Base-by-base conservation (phyloP, 1,140 invertebrate species). In the Neoseiulus cucumeris region DNA sequence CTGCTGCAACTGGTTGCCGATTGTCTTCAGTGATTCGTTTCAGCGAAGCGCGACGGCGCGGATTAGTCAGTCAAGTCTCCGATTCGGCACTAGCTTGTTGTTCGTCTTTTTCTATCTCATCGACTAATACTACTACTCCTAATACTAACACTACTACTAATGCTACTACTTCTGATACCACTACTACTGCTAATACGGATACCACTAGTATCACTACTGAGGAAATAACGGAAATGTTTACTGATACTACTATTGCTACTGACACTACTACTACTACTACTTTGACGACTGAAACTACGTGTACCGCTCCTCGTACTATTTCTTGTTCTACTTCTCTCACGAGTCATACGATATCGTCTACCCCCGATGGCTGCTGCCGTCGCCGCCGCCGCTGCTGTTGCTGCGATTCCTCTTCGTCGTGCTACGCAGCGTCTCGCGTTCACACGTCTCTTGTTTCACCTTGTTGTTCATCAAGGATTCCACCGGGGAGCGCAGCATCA, bases 111-210 rank as follows among this genome's bases (percentile, higher is more conserved):
- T 47, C 45, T 20, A 47, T 28, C 28, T 47, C 45, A 29, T 14
- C 33, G 51, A 59, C 12, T 0, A 25, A 14, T 59, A 59, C 22
- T 25, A 59, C 14, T 44, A n/a, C 42, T 12, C 12, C 42, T 44
- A 44, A 12, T 44, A 44, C 42, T 44, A 12, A 12, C 12, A n/a
- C 45, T 59, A 29, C 51, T 59, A 59, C 51, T 17, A 59, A 14
- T 59, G 51, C 14, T 59, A 59, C 51, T 59, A 25, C 51, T 59
- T 29, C 51, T 17, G 33, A 59, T 59, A 25, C 51, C 51, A 17
- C 22, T 25, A 14, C 2, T 59, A 20, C 51, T 25, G 25, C 51
- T 0, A 20, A 2, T 25, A 59, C 51, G 17, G 33, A 14, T 20
- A 59, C 42, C n/a, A 44, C n/a, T 44, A 44, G 12, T 44, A 44